Percentiles rank a stretch among this genome's conserved stretches.
phyloP scores from a whole-genome alignment of 2,113 vertebrate species.

The Puntigrus tetrazona region DNA sequence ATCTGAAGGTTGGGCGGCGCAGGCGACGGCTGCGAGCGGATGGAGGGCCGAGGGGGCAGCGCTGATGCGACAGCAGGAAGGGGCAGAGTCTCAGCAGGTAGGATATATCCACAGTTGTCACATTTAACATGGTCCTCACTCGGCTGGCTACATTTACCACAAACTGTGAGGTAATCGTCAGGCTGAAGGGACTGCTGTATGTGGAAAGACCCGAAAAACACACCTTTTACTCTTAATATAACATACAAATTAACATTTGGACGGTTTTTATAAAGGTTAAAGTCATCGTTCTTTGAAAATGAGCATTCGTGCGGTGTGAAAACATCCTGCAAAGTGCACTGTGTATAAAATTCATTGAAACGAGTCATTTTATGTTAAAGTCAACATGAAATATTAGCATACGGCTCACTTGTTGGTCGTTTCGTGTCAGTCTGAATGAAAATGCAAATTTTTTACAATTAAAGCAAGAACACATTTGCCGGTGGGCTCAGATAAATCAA shows the following conservation, averaged over 20 bases:
- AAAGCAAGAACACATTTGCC: too few species aligned
- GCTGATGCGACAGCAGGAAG: conserved; percentile 59
- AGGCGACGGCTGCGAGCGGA: conserved; percentile 78
- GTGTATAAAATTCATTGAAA: too few species aligned
- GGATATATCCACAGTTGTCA: conserved; percentile 76
- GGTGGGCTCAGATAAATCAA: too few species aligned
- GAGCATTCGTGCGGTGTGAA: too few species aligned
- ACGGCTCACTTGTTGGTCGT: too few species aligned
- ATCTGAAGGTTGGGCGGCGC: conserved; percentile 77
- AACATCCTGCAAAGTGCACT: too few species aligned
- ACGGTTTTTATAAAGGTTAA: too few species aligned
- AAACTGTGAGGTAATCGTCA: conserved; percentile 74
- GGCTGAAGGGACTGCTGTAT: conserved; percentile 73
- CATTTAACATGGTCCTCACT: conserved; percentile 81
- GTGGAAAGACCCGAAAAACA: not conserved
- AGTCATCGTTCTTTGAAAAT: too few species aligned
- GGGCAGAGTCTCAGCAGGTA: conserved; percentile 70
- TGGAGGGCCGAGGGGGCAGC: conserved; percentile 80
- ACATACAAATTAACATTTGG: not conserved
- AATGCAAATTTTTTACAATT: too few species aligned
- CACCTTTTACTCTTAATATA: not conserved
- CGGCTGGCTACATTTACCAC: conserved; percentile 78
- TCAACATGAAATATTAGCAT: too few species aligned
- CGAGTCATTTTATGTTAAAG: too few species aligned
- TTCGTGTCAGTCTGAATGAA: too few species aligned